Base-by-base conservation (phyloP, 1,140 invertebrate species). In the Apis florea region DNA sequence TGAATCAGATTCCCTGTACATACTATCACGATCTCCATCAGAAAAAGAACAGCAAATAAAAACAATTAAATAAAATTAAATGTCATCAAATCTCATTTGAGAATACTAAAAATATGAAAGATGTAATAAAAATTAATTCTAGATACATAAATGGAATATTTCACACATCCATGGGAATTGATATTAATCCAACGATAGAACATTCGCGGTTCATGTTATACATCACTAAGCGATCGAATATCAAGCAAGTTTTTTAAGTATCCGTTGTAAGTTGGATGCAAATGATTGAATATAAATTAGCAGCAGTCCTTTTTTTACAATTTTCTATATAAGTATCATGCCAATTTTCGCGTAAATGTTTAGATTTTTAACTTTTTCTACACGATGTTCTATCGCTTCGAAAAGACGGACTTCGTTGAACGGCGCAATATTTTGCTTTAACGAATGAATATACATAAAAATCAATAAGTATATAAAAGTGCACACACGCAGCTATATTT, bases 301-400 rank as follows among this genome's bases (percentile, higher is more conserved):
- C 31, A 53, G 6, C 70, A 40, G 63, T 68, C 8, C 40, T 58
- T 51, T 19, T 26, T 71, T 21, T n/a, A 40, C 21, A 24, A 54
- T 49, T 75, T 83, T 63, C 9, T 24, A n/a, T 51, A 61, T 19
- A 21, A 24, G 2, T 21, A 17, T 26, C 4, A 61, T 40, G 5
- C 6, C 49, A 75, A 83, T 75, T 82, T 17, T 59, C 4, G 4
- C 3, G 9, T 11, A 81, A 83, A 82, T 82, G 26, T 64, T 21
- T 68, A 21, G 59, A 24, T 83, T 83, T 83, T 83, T 24, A 68
- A 74, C 63, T 69, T 83, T 83, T 83, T 83, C 70, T 66, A 47
- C 67, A 31, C 11, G 69, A 70, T 83, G 49, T 26, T 66, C 82
- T 74, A 82, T 75, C 69, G 49, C 26, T 12, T 12, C 63, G 49